phyloP scores from a whole-genome alignment of 2,888 invertebrate species.

The Tiliacea citrago region DNA sequence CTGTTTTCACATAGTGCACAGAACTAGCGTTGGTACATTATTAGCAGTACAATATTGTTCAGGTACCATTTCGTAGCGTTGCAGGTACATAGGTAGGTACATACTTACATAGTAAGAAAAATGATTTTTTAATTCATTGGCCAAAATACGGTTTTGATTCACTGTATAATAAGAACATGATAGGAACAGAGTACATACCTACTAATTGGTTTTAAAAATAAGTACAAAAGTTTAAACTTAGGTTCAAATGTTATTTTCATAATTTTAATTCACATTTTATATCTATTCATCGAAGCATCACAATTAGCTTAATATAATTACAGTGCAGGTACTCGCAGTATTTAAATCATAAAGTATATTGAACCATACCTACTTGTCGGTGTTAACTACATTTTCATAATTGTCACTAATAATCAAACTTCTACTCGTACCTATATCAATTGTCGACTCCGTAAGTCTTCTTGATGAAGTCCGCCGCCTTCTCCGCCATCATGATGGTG shows the following conservation, averaged over 20 bases:
- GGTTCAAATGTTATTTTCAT: not conserved
- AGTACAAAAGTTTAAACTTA: too few species aligned
- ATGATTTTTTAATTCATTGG: too few species aligned
- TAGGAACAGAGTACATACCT: not conserved
- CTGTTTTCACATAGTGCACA: not conserved
- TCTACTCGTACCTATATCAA: not conserved
- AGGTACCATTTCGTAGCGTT: conserved; percentile 11
- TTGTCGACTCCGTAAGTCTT: conserved; percentile 50
- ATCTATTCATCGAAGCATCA: not conserved
- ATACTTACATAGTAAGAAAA: too few species aligned
- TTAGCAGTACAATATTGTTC: not conserved
- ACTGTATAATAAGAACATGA: too few species aligned
- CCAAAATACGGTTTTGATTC: too few species aligned
- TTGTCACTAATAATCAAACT: not conserved
- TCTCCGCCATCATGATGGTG: conserved; percentile 85
- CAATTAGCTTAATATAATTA: not conserved
- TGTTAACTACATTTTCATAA: not conserved
- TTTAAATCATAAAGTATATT: not conserved
- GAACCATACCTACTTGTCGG: not conserved
- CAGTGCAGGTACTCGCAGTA: not conserved
- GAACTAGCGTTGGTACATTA: not conserved
- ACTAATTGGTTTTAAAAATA: not conserved
- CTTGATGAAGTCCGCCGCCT: conserved; percentile 81
- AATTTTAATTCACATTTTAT: not conserved
- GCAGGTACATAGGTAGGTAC: not conserved